Evolutionary conservation across 2,888 invertebrate species (phyloP), one percentile per base, ranked within the genome.

Genomic region (Coenonympha arcania): DNA sequence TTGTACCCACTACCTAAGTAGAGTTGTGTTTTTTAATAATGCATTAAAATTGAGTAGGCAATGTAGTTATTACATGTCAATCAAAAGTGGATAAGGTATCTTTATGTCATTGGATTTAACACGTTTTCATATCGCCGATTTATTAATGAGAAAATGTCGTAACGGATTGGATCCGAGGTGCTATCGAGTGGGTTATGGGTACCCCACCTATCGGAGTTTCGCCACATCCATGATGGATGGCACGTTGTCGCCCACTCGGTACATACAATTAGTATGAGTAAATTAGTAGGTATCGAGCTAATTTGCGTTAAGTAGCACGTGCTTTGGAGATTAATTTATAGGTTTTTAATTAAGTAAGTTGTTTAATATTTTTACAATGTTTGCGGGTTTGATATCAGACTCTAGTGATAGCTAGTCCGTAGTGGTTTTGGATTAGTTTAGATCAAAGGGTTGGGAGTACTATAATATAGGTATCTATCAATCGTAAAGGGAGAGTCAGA

Each of bases 201-300:
- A n/a, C n/a, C n/a, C n/a, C n/a, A n/a, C n/a, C n/a, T n/a, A n/a
- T n/a, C n/a, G 36, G 33, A 19, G 48, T 51, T 45, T 45, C 45
- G 37, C 51, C 39, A 45, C 36, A 37, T 36, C 43, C 24, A 43
- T 51, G 53, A 54, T 54, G 34, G 53, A 54, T 54, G 53, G 34
- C 42, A 18, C 30, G 41, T 43, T 45, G 37, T 43, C 47, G 47
- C 50, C 53, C 50, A 54, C 50, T 39, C 37, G 36, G 13, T 24
- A 22, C 49, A 48, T n/a, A 60, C 61, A 65, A 69, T 71, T 71
- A 68, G 59, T 67, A 67, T 63, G 69, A 69, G 66, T 67, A 64
- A 71, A 73, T 71, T 69, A 68, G 8, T 33, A 6, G 31, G 56
- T 63, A 59, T 61, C 62, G 52, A 45, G 37, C 44, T 46, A 50